phyloP scores from a whole-genome alignment of 1,140 invertebrate genomes.

The Drosophila asahinai region DNA sequence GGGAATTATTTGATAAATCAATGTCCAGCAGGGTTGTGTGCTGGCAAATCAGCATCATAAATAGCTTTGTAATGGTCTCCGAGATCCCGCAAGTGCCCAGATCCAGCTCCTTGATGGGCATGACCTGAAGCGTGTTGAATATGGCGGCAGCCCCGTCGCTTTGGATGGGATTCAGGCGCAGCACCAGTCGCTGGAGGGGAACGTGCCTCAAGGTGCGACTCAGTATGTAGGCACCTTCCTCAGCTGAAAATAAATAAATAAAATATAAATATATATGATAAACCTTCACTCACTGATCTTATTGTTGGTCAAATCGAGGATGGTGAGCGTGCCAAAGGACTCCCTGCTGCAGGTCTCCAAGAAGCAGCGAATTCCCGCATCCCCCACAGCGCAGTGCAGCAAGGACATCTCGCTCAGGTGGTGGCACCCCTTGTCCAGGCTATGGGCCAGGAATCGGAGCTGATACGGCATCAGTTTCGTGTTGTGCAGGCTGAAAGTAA shows the following conservation, averaged over 20 bases:
- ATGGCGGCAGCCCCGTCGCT: constrained; percentile 82
- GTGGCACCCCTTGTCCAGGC: constrained; percentile 79
- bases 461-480: constrained; percentile 78
- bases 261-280: too few species aligned
- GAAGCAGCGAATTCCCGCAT: constrained; percentile 81
- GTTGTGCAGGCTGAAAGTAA: constrained; percentile 69
- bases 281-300: constrained; percentile 68
- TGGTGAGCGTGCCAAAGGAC: constrained; percentile 71
- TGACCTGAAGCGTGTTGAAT: constrained; percentile 64
- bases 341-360: constrained; percentile 74
- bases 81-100: constrained; percentile 71
- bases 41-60: constrained; percentile 74
- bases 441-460: constrained; percentile 70
- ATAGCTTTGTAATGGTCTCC: constrained; percentile 69
- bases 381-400: constrained; percentile 77
- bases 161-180: constrained; percentile 80
- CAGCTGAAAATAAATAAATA: constrained; percentile 42
- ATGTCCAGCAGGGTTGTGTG: constrained; percentile 64
- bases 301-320: constrained; percentile 83
- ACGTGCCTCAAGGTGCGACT: constrained; percentile 65
- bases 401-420: constrained; percentile 72
- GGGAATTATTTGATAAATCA: constrained; percentile 76
- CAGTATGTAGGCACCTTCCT: constrained; percentile 77
- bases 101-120: constrained; percentile 70
- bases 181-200: constrained; percentile 59